Evolutionary conservation across 2,888 invertebrate genomes (phyloP).

Genomic region (Cheilosia soror): DNA sequence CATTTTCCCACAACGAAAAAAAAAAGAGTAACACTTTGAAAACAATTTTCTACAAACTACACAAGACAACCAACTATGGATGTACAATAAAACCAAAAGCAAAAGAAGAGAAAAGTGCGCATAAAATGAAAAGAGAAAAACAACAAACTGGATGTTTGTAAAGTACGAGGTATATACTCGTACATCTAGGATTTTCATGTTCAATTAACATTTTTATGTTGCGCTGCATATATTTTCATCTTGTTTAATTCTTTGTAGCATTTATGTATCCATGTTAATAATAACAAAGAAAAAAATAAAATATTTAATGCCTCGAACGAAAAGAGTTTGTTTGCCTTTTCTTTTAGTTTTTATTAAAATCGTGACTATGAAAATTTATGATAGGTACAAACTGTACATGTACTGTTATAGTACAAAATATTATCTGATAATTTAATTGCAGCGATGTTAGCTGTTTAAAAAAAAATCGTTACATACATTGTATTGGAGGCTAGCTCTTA

Average conservation of each 20-base stretch:
- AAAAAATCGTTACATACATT: constrained; percentile 14
- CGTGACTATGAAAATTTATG: constrained; percentile 47
- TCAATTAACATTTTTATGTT: constrained; percentile 73
- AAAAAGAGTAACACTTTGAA: constrained; percentile 45
- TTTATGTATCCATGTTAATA: constrained; percentile 7
- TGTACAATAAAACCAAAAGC: constrained; percentile 30
- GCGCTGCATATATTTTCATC: constrained; percentile 38
- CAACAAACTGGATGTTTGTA: constrained; percentile 53
- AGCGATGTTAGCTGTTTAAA: constrained; percentile 24
- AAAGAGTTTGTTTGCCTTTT: constrained; percentile 23
- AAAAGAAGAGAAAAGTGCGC: constrained; percentile 68
- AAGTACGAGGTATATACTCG: constrained; percentile 20
- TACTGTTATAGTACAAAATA: constrained; percentile 41
- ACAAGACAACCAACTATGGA: constrained; percentile 40
- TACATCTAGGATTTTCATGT: constrained; percentile 62
- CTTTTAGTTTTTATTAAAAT: constrained; percentile 24
- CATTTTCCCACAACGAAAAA: constrained; percentile 55
- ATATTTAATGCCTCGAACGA: constrained; percentile 46
- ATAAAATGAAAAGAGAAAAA: constrained; percentile 49
- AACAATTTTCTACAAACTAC: constrained; percentile 47
- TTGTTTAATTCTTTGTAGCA: constrained; percentile 8
- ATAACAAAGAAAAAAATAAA: constrained; percentile 28
- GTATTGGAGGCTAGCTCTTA: background rate
- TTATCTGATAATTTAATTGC: constrained; percentile 50
- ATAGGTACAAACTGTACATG: constrained; percentile 22